Evolutionary conservation across 2,797 vertebrate genomes (phyloP).

Genomic region (Periophthalmus magnuspinnatus): DNA sequence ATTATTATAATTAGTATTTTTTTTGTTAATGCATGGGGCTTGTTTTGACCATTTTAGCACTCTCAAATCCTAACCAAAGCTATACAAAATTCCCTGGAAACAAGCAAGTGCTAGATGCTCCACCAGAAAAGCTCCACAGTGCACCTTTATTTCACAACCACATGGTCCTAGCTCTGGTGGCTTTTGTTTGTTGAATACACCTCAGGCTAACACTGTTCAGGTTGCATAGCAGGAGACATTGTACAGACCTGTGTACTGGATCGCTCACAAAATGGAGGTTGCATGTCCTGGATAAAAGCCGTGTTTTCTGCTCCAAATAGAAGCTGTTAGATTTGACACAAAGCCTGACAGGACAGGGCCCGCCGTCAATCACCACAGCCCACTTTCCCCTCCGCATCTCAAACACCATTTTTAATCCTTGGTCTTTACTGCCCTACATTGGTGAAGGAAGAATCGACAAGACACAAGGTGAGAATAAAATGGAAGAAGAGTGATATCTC

Average conservation of each 20-base stretch:
- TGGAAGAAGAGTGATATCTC: not conserved
- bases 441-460: not conserved
- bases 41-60: too few relatives aligned
- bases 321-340: constrained; percentile 13
- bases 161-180: too few relatives aligned
- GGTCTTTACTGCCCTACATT: constrained; percentile 1
- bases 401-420: not conserved
- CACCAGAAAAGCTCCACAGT: too few relatives aligned
- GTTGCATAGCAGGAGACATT: not conserved
- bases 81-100: too few relatives aligned
- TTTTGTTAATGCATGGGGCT: too few relatives aligned
- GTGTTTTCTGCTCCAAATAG: constrained; percentile 2
- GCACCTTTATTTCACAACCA: too few relatives aligned
- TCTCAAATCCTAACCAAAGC: too few relatives aligned
- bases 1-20: too few relatives aligned
- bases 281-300: not conserved
- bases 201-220: too few relatives aligned
- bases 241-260: not conserved
- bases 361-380: constrained; percentile 8
- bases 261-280: not conserved
- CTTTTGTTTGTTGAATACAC: too few relatives aligned
- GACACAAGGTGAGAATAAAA: not conserved
- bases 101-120: too few relatives aligned
- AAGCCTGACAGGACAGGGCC: constrained; percentile 5
- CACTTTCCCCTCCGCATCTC: not conserved